Base-by-base conservation (phyloP, 2,113 vertebrate genomes). In the Notothenia rossii region DNA sequence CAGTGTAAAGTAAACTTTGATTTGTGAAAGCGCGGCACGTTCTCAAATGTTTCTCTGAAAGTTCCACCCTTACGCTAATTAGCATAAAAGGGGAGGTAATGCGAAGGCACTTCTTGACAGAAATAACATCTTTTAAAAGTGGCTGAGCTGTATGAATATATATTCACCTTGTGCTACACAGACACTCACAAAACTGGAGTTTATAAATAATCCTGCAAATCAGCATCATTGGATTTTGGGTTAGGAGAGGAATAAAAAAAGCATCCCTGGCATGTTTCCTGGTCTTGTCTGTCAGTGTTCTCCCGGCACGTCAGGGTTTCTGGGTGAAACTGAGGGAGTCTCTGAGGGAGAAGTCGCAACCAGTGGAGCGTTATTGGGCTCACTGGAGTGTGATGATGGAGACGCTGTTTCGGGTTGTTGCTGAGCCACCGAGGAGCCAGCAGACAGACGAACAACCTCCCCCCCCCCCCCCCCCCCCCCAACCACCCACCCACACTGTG, bases 321-420 rank as follows among this genome's bases (percentile, higher is more conserved):
- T 56, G 74, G 76, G 62, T 80, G 75, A 84, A 48, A 51, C 46
- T 10, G 54, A 49, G 12, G 51, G 79, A 67, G 70, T 33, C 51
- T 29, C 60, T 72, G 2, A 77, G 81, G 77, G 68, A 78, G 55
- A 64, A 55, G 79, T 74, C 65, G 10, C 7, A 46, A 64, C 48
- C 79, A 56, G 54, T 56, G 77, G 77, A 90, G 86, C 70, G 63
- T 82, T 81, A 64, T 65, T 49, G 72, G 69, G 77, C 53, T 50
- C 83, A 51, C 66, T 76, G 77, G 60, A 85, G 79, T 86, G 84
- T 79, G 82, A 82, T 83, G 85, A 82, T 84, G 73, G 76, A 86
- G 73, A 75, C 5, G 43, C 73, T 45, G 81, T 81, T 82, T 55
- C 2, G 36, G 62, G 76, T 72, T 68, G 74, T 59, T 56, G 62